phyloP scores from a whole-genome alignment of 2,113 vertebrate species.

The Xiphophorus hellerii region DNA sequence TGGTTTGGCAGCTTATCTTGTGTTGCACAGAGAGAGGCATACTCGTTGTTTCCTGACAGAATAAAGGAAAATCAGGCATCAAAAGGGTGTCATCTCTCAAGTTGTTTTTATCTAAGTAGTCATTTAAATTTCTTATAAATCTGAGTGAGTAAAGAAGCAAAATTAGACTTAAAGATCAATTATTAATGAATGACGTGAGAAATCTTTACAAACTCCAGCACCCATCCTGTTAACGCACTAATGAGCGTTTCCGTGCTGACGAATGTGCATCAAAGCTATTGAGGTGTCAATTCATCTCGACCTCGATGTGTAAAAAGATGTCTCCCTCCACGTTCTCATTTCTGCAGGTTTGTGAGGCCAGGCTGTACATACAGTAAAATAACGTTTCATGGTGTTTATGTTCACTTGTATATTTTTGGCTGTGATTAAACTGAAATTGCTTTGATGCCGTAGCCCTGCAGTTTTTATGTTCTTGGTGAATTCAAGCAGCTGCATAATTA shows the following conservation, averaged over 20 bases:
- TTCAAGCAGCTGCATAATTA: constrained; percentile 24
- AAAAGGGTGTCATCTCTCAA: background rate
- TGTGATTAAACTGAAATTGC: constrained; percentile 23
- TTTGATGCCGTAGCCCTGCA: constrained; percentile 14
- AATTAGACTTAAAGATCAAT: constrained; percentile 43
- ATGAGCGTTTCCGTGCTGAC: constrained; percentile 33
- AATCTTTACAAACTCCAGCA: constrained; percentile 21
- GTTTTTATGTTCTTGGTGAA: constrained; percentile 24
- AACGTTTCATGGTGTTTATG: constrained; percentile 14
- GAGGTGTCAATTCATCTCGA: constrained; percentile 16
- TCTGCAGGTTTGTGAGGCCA: constrained; percentile 11
- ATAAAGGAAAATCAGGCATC: background rate
- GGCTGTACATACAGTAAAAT: background rate
- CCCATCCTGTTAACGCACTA: constrained; percentile 14
- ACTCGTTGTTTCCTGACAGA: background rate
- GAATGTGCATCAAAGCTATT: constrained; percentile 25
- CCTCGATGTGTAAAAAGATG: constrained; percentile 27
- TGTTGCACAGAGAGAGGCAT: background rate
- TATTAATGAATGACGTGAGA: constrained; percentile 55
- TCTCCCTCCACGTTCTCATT: constrained; percentile 8
- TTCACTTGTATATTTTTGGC: constrained; percentile 14
- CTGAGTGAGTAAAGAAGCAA: constrained; percentile 23
- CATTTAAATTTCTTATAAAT: constrained; percentile 42
- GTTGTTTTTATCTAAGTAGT: constrained; percentile 19
- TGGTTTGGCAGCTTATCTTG: background rate